phyloP scores from a whole-genome alignment of 2,888 invertebrate species.

The Thysanoteuthis rhombus region DNA sequence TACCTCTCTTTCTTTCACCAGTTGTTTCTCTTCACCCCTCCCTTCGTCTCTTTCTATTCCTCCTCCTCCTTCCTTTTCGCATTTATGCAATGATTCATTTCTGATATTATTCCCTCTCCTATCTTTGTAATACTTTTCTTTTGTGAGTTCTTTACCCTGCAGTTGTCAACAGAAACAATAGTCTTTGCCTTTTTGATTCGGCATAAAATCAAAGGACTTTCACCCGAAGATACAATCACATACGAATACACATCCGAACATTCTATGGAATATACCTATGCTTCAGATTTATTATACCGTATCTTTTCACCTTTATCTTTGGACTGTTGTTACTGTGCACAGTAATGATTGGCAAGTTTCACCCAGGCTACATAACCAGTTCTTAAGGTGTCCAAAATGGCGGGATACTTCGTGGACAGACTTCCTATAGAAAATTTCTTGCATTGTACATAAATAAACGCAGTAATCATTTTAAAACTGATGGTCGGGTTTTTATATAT shows the following conservation, averaged over 20 bases:
- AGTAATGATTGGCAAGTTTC: too few relatives aligned
- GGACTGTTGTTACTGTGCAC: too few relatives aligned
- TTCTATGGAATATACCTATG: not conserved
- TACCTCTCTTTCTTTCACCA: not conserved
- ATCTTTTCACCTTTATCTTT: too few relatives aligned
- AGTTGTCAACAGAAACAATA: not conserved
- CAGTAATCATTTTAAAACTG: too few relatives aligned
- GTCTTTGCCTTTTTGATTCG: not conserved
- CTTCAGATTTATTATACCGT: not conserved
- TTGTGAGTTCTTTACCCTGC: not conserved
- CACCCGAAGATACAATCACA: not conserved
- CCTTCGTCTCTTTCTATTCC: not conserved
- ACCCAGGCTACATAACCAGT: too few relatives aligned
- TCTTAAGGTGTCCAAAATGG: too few relatives aligned
- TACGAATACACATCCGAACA: not conserved
- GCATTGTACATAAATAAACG: too few relatives aligned
- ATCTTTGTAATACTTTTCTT: too few relatives aligned
- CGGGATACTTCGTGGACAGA: too few relatives aligned
- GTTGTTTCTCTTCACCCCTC: not conserved
- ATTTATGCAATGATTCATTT: not conserved
- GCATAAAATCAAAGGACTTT: not conserved
- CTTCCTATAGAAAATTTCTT: too few relatives aligned
- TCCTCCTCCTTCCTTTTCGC: not conserved
- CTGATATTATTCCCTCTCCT: too few relatives aligned
- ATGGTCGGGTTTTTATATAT: too few relatives aligned